Conservation (phyloP, 2,888 invertebrate species). For the Tiphia femorata region DNA sequence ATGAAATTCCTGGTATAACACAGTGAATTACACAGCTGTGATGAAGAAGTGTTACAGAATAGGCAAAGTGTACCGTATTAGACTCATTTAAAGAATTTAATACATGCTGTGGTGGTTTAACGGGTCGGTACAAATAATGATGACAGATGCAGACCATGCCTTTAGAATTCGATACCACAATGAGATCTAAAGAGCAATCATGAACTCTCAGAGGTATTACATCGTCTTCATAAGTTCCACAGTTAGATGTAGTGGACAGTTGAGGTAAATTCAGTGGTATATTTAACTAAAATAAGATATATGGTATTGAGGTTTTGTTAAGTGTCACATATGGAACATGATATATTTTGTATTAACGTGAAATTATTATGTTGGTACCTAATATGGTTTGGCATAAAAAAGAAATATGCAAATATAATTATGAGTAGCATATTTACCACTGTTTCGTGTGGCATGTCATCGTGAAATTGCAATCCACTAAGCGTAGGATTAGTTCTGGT, state of each 20-base stretch:
- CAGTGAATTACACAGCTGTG: slow-evolving; percentile 88
- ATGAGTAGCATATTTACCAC: slow-evolving; percentile 77
- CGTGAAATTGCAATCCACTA: slow-evolving; percentile 88
- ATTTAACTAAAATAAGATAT: slow-evolving; percentile 75
- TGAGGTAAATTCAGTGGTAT: slow-evolving; percentile 87
- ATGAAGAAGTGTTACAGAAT: slow-evolving; percentile 85
- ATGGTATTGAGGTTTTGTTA: slow-evolving; percentile 4
- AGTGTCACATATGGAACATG: too few relatives aligned
- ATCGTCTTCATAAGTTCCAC: slow-evolving; percentile 84
- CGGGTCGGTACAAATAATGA: slow-evolving; percentile 85
- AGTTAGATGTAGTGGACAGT: slow-evolving; percentile 73
- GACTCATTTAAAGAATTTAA: slow-evolving; percentile 69
- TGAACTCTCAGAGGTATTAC: slow-evolving; percentile 84
- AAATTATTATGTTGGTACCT: too few relatives aligned
- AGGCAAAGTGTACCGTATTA: slow-evolving; percentile 84
- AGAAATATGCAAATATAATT: too few relatives aligned
- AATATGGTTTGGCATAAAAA: too few relatives aligned
- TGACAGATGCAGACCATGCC: slow-evolving; percentile 86
- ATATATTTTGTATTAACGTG: too few relatives aligned
- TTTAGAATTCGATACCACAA: slow-evolving; percentile 80
- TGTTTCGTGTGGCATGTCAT: slow-evolving; percentile 87
- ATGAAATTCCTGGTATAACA: slow-evolving; percentile 84
- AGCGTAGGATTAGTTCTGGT: slow-evolving; percentile 75
- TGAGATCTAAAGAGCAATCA: slow-evolving; percentile 84
- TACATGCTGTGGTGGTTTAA: slow-evolving; percentile 69